These are phyloP conservation scores for Oryzias celebensis DNA, from an alignment of 2,113 vertebrate species.

Conservation along the genomic window DNA sequence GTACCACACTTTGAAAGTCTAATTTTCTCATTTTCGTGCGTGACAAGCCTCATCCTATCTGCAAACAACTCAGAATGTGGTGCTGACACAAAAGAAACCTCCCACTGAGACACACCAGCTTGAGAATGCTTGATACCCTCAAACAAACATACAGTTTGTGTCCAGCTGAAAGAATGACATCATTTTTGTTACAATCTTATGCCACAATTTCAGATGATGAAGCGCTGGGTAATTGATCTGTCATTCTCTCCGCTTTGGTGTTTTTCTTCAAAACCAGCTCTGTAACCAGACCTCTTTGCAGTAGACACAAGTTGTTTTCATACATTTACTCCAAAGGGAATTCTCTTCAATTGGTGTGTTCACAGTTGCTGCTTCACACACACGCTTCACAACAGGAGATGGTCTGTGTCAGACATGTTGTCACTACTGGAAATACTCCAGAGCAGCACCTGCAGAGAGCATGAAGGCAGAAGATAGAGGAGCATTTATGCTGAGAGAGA, in stretches of 20 bases:
- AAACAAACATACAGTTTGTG: too few species aligned
- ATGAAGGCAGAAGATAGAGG: neutral
- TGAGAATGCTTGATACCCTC: too few species aligned
- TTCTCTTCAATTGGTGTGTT: neutral
- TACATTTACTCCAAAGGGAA: neutral
- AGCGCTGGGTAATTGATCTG: too few species aligned
- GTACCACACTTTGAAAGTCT: too few species aligned
- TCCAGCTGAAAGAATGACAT: neutral
- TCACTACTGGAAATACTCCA: neutral
- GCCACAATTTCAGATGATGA: neutral
- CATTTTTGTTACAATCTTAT: neutral
- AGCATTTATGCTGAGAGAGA: neutral
- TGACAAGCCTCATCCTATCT: too few species aligned
- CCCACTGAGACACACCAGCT: too few species aligned
- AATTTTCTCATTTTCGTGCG: too few species aligned
- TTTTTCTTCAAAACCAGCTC: neutral
- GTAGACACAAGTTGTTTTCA: neutral
- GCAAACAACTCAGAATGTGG: too few species aligned
- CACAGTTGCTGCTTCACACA: neutral
- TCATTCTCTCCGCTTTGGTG: neutral
- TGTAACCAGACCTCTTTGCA: neutral
- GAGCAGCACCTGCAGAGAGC: neutral
- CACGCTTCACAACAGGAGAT: neutral
- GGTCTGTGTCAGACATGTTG: neutral
- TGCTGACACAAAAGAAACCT: too few species aligned